Evolutionary conservation across 2,888 invertebrate genomes (phyloP), one percentile per base, ranked within the genome.

Genomic region (Polymixis flavicincta): DNA sequence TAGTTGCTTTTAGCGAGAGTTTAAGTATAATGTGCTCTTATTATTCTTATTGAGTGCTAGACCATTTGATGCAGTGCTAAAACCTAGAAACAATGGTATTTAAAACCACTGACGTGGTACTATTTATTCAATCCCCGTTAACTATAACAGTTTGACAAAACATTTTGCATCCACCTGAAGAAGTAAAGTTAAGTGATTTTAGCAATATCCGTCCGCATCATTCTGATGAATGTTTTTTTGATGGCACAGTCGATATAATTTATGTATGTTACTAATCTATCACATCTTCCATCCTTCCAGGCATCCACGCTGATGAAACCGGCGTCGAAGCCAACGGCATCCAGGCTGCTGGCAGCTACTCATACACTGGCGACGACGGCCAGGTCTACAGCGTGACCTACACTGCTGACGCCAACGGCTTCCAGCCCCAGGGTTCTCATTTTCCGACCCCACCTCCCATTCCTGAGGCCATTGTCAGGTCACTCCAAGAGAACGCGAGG

Each of bases 301-400:
- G 96, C 2, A 96, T 96, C 84, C 93, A 93, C 86, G 96, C 94
- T 0, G 95, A 96, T 57, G 96, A 96, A 70, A 87, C 91, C 0
- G 96, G 96, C 0, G 93, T 92, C 0, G 96, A 96, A 87, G 91
- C 92, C 66, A 92, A 95, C 85, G 96, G 96, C 9, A 96, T 94
- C 89, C 95, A 96, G 76, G 97, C 97, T 0, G 94, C 95, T 59
- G 97, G 97, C 1, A 94, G 95, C 28, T 97, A 96, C 93, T 95
- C 97, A 0, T 97, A 97, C 93, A 97, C 97, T 2, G 97, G 97
- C 4, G 97, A 97, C 9, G 97, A 97, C 73, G 97, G 97, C 5
- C 97, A 96, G 87, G 94, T 96, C 5, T 97, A 97, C 92, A 95
- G 95, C 83, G 94, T 97, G 74, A 94, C 94, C 72, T 96, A 96